A percentile compares a stretch with the other conserved stretches of the same genome.
Conservation (phyloP, 92 coral and sea anemone genomes). For the Pocillopora grandis region DNA sequence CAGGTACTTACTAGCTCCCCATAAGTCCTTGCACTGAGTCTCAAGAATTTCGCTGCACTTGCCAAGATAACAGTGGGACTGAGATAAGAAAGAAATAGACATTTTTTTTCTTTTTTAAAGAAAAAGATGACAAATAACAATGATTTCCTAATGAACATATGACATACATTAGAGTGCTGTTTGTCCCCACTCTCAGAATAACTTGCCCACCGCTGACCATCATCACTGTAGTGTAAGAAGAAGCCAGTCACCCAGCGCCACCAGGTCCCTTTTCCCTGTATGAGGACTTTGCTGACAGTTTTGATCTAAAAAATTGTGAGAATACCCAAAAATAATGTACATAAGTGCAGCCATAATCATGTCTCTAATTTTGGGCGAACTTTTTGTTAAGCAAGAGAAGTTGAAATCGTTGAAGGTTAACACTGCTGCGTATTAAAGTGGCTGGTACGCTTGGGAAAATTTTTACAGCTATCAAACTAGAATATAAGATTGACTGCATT, state of each 20-base stretch:
- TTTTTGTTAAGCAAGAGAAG: too few relatives aligned
- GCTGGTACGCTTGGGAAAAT: too few relatives aligned
- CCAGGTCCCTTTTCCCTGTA: conserved; percentile 55
- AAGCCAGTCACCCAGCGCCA: conserved; percentile 73
- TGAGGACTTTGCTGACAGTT: conserved; percentile 29
- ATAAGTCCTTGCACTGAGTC: conserved; percentile 59
- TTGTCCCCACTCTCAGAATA: conserved; percentile 57
- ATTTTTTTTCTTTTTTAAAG: too few relatives aligned
- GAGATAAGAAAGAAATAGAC: background rate
- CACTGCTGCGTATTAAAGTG: too few relatives aligned
- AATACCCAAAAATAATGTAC: background rate
- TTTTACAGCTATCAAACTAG: too few relatives aligned
- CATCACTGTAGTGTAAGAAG: conserved; percentile 63
- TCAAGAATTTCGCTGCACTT: conserved; percentile 56
- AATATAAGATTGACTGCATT: too few relatives aligned
- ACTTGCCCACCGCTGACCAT: conserved; percentile 72
- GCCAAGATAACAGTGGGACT: conserved; percentile 57
- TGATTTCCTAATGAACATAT: too few relatives aligned
- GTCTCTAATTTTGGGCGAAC: too few relatives aligned
- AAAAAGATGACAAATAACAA: background rate
- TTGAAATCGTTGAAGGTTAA: too few relatives aligned
- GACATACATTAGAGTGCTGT: conserved; percentile 56
- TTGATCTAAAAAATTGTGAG: conserved; percentile 17
- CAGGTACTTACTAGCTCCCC: conserved; percentile 57
- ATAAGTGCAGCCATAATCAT: too few relatives aligned